Conservation (phyloP, 2,797 vertebrate species). For the Hypotaenidia philippensis region DNA sequence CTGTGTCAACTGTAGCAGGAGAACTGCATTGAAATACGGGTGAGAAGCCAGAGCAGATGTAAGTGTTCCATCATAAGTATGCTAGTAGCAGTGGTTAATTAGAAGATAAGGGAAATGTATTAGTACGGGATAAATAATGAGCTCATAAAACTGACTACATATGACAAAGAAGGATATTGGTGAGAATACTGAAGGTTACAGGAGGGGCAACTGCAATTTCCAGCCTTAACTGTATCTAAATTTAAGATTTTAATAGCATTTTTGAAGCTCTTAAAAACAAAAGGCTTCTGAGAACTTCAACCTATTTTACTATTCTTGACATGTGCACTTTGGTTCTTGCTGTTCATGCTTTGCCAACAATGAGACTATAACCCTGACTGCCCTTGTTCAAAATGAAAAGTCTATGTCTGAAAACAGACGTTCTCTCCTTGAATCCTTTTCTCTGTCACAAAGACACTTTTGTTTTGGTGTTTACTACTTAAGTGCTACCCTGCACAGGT, state of each 20-base stretch:
- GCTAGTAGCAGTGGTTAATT: conserved; percentile 54
- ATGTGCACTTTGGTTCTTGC: background rate
- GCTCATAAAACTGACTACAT: conserved; percentile 40
- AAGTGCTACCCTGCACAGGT: background rate
- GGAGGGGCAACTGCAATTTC: conserved; percentile 30
- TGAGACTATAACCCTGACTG: background rate
- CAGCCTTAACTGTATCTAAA: background rate
- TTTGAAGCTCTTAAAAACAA: background rate
- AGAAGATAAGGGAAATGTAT: conserved; percentile 64
- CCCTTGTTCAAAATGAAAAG: background rate
- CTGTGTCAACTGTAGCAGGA: background rate
- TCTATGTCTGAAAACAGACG: background rate
- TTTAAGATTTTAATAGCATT: conserved; percentile 27
- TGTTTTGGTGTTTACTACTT: background rate
- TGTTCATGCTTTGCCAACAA: background rate
- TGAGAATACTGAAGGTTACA: conserved; percentile 47
- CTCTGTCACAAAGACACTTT: background rate
- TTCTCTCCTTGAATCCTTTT: background rate
- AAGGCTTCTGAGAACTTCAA: background rate
- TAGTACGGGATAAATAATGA: conserved; percentile 66
- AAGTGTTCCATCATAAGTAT: background rate
- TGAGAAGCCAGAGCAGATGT: background rate
- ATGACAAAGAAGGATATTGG: conserved; percentile 21
- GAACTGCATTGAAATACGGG: background rate
- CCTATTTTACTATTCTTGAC: background rate